Base-by-base conservation (phyloP, 2,113 vertebrate genomes). In the Cathartes aura region DNA sequence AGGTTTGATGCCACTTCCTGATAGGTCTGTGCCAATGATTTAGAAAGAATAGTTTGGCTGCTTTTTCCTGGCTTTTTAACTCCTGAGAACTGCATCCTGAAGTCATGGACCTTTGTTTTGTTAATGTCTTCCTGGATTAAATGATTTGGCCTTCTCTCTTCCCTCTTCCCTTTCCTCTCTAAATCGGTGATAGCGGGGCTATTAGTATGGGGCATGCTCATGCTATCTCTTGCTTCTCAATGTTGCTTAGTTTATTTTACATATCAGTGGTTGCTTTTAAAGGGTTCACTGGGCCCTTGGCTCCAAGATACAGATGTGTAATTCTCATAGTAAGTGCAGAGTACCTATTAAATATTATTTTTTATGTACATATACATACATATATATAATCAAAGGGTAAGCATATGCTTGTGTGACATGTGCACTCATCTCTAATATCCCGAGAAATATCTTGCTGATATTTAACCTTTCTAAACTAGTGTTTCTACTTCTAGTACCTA, bases 111-210 rank as follows among this genome's bases (percentile, higher is more conserved):
- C 14, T 34, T 60, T 74, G 66, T 48, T 60, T 87, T 81, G 8
- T 89, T 62, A 27, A 21, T 78, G 36, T 30, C n/a, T 16, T 73
- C 30, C 42, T 84, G 27, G 27, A 40, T 50, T 26, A 76, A 63
- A 64, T 40, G 3, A 14, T 83, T 64, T 87, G 6, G 17, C 60
- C 15, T 59, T 18, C 32, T 15, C 15, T 73, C 15, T 58, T 23
- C 50, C 24, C 18, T 47, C 38, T 32, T 38, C 30, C 29, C 20
- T 40, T 32, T 32, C 18, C 29, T 30, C 40, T 58, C 23, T 47
- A 20, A 53, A 53, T n/a, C 0, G 1, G 11, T 2, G 5, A 1
- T 5, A 38, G 34, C 2, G 1, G 13, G 8, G 21, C 71, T 87
- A 0, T 36, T 50, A 34, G 18, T 58, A 19, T 58, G 48, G 29